phyloP scores from a whole-genome alignment of 2,113 vertebrate genomes.

The Phasianus colchicus region DNA sequence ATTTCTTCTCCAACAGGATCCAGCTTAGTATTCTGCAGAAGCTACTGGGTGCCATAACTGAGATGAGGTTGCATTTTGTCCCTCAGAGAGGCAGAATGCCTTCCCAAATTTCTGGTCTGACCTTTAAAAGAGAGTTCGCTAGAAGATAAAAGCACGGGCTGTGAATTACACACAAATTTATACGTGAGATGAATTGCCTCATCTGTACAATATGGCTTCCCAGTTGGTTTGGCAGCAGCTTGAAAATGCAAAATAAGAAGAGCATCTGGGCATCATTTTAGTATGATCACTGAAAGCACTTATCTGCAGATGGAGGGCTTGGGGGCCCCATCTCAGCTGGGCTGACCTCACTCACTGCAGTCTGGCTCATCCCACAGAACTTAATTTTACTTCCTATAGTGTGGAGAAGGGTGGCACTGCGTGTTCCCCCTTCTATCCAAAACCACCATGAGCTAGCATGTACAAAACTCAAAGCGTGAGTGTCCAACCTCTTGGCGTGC shows the following conservation, averaged over 20 bases:
- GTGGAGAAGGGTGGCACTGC: background rate
- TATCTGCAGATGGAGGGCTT: conserved; percentile 22
- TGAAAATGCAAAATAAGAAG: conserved; percentile 27
- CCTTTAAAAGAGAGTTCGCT: conserved; percentile 40
- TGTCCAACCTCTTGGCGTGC: too few species aligned
- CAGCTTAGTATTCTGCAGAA: background rate
- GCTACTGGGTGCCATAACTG: background rate
- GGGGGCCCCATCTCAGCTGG: background rate
- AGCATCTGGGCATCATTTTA: conserved; percentile 43
- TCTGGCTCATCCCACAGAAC: background rate
- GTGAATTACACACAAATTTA: background rate
- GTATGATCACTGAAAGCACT: background rate
- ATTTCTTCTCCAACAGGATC: background rate
- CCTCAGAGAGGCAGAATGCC: background rate
- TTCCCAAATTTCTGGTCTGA: conserved; percentile 6
- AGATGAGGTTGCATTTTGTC: conserved; percentile 11
- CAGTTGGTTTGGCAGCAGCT: conserved; percentile 39
- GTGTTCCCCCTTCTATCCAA: background rate
- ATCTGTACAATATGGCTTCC: conserved; percentile 35
- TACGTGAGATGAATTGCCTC: background rate
- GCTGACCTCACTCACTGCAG: background rate
- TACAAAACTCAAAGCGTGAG: background rate
- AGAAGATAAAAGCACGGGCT: background rate
- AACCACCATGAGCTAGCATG: background rate
- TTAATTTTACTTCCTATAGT: background rate